Percentiles rank a stretch among this genome's conserved stretches.
Conservation (phyloP, 2,888 invertebrate species). For the Plemyria rubiginata region DNA sequence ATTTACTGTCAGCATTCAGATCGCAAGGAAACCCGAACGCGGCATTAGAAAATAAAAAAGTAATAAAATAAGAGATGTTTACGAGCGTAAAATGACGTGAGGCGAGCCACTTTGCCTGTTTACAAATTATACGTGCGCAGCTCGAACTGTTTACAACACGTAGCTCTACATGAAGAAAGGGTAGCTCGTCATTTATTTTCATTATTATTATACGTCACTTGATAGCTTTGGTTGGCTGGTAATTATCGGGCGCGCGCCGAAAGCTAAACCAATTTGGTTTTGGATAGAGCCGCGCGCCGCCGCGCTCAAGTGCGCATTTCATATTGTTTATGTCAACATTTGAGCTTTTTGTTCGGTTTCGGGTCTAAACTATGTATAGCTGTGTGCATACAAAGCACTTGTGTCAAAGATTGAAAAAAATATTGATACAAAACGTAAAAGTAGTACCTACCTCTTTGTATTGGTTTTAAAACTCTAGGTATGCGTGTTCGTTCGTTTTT, state of each 20-base stretch:
- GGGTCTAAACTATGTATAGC: constrained; percentile 63
- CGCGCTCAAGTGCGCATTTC: constrained; percentile 72
- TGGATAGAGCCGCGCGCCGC: constrained; percentile 54
- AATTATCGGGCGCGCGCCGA: constrained; percentile 79
- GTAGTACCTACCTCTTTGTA: neutral
- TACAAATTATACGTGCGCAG: constrained; percentile 63
- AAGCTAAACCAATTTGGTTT: constrained; percentile 76
- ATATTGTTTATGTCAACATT: constrained; percentile 76
- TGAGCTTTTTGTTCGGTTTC: constrained; percentile 62
- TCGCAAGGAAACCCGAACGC: constrained; percentile 81
- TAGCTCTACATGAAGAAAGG: constrained; percentile 61
- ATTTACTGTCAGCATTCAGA: constrained; percentile 83
- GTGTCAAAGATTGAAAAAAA: constrained; percentile 31
- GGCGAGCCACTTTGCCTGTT: constrained; percentile 70
- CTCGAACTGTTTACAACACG: constrained; percentile 51
- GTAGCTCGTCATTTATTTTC: constrained; percentile 76
- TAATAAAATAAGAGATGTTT: constrained; percentile 81
- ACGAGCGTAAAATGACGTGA: constrained; percentile 83
- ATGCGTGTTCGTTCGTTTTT: too few relatives aligned
- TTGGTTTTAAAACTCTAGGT: constrained; percentile 5
- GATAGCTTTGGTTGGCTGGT: constrained; percentile 73
- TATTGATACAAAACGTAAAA: constrained; percentile 21
- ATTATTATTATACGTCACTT: constrained; percentile 74
- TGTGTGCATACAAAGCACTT: constrained; percentile 49
- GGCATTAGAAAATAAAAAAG: constrained; percentile 83